A percentile compares a stretch with the other conserved stretches of the same genome.
Conservation (phyloP, 2,888 invertebrate species). For the Diaperis boleti region DNA sequence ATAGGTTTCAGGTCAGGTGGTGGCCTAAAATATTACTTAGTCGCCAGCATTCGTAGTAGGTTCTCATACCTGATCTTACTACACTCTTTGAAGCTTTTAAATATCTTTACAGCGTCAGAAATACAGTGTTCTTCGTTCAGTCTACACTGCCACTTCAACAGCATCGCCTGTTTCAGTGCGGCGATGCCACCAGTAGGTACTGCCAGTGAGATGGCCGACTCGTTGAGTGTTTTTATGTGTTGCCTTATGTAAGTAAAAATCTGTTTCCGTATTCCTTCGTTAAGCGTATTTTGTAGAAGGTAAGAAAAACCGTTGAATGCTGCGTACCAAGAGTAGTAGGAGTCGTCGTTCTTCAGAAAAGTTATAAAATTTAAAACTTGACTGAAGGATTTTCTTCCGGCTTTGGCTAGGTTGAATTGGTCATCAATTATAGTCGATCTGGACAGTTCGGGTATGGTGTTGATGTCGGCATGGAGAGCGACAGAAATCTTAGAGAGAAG, state of each 20-base stretch:
- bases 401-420: constrained; percentile 76
- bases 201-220: constrained; percentile 8
- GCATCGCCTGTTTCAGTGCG: constrained; percentile 46
- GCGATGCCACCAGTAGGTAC: constrained; percentile 38
- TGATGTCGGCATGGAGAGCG: background rate
- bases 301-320: constrained; percentile 40
- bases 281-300: background rate
- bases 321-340: constrained; percentile 82
- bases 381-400: constrained; percentile 63
- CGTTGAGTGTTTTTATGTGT: constrained; percentile 1
- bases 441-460: constrained; percentile 12
- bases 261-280: constrained; percentile 2
- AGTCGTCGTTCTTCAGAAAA: constrained; percentile 72
- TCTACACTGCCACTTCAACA: constrained; percentile 49
- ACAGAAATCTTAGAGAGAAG: constrained; percentile 69
- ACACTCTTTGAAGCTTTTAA: too few relatives aligned
- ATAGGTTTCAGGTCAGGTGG: constrained; percentile 59
- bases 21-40: too few relatives aligned
- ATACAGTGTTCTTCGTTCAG: too few relatives aligned
- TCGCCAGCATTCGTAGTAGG: too few relatives aligned
- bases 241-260: background rate
- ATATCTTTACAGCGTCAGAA: too few relatives aligned
- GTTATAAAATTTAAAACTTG: constrained; percentile 11
- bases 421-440: constrained; percentile 80
- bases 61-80: too few relatives aligned